A percentile compares a stretch with the other conserved stretches of the same genome.
These are phyloP conservation scores for Phytoseiulus persimilis DNA, from an alignment of 2,888 invertebrate genomes.

Conservation along the genomic window DNA sequence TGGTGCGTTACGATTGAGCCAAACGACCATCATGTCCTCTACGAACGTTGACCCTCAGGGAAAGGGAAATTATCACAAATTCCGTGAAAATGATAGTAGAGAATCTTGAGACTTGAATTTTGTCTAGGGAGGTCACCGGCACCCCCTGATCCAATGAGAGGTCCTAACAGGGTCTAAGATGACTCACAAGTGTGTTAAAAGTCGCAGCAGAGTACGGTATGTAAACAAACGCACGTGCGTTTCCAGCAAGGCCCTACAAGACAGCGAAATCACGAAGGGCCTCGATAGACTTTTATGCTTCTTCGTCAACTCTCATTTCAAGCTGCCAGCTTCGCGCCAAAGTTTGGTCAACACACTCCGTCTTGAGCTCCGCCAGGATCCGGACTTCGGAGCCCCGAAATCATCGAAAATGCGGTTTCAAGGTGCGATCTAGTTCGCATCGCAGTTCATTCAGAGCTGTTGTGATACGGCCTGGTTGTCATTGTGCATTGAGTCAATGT, in stretches of 20 bases:
- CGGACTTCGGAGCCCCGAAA: neutral
- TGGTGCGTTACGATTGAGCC: neutral
- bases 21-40: constrained; percentile 13
- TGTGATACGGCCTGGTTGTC: constrained; percentile 15
- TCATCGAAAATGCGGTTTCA: neutral
- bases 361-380: no score
- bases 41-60: constrained; percentile 31
- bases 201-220: neutral
- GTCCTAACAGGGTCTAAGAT: neutral
- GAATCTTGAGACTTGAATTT: neutral
- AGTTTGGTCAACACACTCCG: neutral
- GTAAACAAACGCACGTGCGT: constrained; percentile 39
- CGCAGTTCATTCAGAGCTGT: neutral
- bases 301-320: neutral
- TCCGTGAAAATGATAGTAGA: neutral
- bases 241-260: constrained; percentile 26
- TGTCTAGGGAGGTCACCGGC: constrained; percentile 12
- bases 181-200: neutral
- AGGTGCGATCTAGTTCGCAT: neutral
- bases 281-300: neutral
- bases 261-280: constrained; percentile 29
- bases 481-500: constrained; percentile 23
- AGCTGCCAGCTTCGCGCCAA: neutral
- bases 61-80: constrained; percentile 12
- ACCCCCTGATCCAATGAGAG: neutral